A percentile compares a stretch with the other conserved stretches of the same genome.
Evolutionary conservation across 2,888 invertebrate genomes (phyloP).

Genomic region (Drosophila trichaetosa): DNA sequence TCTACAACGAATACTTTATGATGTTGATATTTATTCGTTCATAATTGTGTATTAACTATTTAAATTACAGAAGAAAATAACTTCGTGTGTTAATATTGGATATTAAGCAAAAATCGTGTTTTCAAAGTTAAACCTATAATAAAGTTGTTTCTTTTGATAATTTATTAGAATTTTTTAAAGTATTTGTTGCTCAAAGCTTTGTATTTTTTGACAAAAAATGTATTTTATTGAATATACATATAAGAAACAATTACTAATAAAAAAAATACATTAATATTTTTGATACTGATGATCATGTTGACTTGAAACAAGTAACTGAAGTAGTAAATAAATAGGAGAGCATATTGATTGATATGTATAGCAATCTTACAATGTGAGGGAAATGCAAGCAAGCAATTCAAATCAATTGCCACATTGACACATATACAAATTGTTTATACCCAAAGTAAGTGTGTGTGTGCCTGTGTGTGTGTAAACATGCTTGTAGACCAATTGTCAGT

Average conservation of each 20-base stretch:
- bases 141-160: neutral
- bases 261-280: neutral
- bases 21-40: neutral
- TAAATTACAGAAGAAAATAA: neutral
- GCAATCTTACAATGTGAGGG: conserved; percentile 45
- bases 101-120: neutral
- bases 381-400: conserved; percentile 69
- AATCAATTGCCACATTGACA: conserved; percentile 79
- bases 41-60: neutral
- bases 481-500: conserved; percentile 34
- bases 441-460: conserved; percentile 1
- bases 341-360: conserved; percentile 41
- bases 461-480: conserved; percentile 14
- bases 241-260: neutral
- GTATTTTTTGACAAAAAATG: neutral
- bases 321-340: neutral
- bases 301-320: neutral
- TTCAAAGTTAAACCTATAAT: neutral
- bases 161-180: neutral
- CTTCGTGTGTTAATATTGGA: neutral
- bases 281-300: neutral
- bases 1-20: neutral
- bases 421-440: conserved; percentile 50
- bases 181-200: neutral
- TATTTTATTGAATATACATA: neutral